Evolutionary conservation across 2,113 vertebrate genomes (phyloP).

Genomic region (Corydoras maculifer): DNA sequence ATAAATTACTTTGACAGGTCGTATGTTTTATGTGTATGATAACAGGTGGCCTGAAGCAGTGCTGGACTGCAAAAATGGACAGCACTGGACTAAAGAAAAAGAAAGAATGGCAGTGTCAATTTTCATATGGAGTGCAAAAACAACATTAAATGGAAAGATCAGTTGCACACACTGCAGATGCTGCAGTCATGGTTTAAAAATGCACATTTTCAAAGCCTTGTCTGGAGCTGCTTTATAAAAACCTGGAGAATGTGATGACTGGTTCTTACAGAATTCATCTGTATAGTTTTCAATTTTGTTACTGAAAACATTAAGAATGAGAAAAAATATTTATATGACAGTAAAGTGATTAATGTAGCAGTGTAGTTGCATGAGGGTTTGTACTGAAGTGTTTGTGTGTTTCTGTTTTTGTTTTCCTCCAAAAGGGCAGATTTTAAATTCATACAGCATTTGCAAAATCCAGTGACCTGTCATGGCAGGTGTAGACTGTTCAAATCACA

Average conservation of each 20-base stretch:
- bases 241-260: neutral
- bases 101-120: constrained; percentile 12
- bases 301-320: neutral
- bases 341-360: neutral
- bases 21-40: constrained; percentile 22
- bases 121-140: constrained; percentile 1
- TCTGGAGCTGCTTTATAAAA: constrained; percentile 1
- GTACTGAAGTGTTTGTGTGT: constrained; percentile 15
- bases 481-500: neutral
- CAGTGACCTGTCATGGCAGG: neutral
- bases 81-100: neutral
- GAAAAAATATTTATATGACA: constrained; percentile 1
- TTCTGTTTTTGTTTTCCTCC: neutral
- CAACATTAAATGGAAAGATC: neutral
- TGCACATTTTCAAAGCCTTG: constrained; percentile 1
- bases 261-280: neutral
- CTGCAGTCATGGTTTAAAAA: constrained; percentile 7
- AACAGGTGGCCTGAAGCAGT: constrained; percentile 30
- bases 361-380: constrained; percentile 23
- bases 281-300: neutral
- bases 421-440: neutral
- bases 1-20: constrained; percentile 4
- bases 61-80: constrained; percentile 1
- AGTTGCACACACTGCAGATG: constrained; percentile 21
- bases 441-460: neutral